A percentile compares a stretch with the other conserved stretches of the same genome.
phyloP scores from a whole-genome alignment of 1,140 invertebrate species.

The Megalonaias nervosa region DNA sequence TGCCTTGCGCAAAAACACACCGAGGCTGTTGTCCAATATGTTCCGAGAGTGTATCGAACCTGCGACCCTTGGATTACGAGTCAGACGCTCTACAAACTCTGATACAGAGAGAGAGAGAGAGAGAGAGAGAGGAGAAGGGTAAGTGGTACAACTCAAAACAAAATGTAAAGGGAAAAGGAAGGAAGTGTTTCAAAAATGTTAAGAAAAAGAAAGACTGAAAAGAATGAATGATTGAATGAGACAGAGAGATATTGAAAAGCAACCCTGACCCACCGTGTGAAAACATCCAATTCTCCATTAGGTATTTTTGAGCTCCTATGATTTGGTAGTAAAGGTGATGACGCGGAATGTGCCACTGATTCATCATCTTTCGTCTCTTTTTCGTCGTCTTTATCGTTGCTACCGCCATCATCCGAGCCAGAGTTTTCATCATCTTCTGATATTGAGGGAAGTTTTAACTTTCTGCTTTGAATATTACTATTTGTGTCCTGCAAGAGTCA shows the following conservation, averaged over 20 bases:
- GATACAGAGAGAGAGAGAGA: no score
- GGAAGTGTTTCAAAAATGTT: neutral
- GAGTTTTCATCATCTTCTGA: slow-evolving; percentile 63
- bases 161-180: neutral
- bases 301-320: slow-evolving; percentile 2
- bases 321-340: neutral
- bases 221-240: neutral
- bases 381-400: slow-evolving; percentile 26
- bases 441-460: slow-evolving; percentile 61
- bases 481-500: slow-evolving; percentile 12
- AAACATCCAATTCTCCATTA: neutral
- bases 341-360: neutral
- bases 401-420: slow-evolving; percentile 36
- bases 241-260: no score
- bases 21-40: no score
- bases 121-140: neutral
- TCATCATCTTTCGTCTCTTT: slow-evolving; percentile 1
- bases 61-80: no score
- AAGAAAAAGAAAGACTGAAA: no score
- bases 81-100: no score
- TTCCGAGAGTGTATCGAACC: no score
- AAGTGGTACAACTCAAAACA: neutral
- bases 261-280: slow-evolving; percentile 3
- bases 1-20: no score
- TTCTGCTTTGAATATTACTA: slow-evolving; percentile 29